phyloP scores from a whole-genome alignment of 2,888 invertebrate genomes.

The Exephanes ischioxanthus region DNA sequence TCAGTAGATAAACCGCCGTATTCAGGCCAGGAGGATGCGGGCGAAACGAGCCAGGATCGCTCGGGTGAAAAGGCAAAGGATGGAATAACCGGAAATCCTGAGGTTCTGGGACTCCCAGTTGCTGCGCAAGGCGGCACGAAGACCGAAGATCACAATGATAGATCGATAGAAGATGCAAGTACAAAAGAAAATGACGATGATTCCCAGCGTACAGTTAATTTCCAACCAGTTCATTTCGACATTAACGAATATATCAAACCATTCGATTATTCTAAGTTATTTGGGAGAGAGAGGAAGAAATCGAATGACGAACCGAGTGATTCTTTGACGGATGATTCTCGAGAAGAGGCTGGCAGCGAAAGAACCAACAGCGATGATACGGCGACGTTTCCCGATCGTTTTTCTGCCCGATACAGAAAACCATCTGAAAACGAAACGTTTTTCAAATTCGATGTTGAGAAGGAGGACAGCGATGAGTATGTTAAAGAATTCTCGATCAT shows the following conservation, averaged over 20 bases:
- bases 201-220: neutral
- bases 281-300: slow-evolving; percentile 70
- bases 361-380: slow-evolving; percentile 4
- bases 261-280: slow-evolving; percentile 74
- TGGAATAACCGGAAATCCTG: slow-evolving; percentile 68
- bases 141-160: slow-evolving; percentile 74
- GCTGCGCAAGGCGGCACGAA: slow-evolving; percentile 60
- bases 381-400: slow-evolving; percentile 32
- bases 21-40: neutral
- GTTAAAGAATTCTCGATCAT: neutral
- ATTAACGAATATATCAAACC: slow-evolving; percentile 76
- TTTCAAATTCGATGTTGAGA: slow-evolving; percentile 11
- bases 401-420: slow-evolving; percentile 6
- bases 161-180: slow-evolving; percentile 77
- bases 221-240: slow-evolving; percentile 72
- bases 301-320: slow-evolving; percentile 77
- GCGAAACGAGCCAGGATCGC: slow-evolving; percentile 14
- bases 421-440: slow-evolving; percentile 30
- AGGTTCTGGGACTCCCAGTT: slow-evolving; percentile 19
- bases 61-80: slow-evolving; percentile 13
- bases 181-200: slow-evolving; percentile 71
- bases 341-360: neutral
- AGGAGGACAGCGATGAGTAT: slow-evolving; percentile 2
- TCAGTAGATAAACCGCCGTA: neutral
- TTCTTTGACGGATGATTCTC: slow-evolving; percentile 10